Conservation (phyloP, 2,888 invertebrate species). For the Tuta absoluta region DNA sequence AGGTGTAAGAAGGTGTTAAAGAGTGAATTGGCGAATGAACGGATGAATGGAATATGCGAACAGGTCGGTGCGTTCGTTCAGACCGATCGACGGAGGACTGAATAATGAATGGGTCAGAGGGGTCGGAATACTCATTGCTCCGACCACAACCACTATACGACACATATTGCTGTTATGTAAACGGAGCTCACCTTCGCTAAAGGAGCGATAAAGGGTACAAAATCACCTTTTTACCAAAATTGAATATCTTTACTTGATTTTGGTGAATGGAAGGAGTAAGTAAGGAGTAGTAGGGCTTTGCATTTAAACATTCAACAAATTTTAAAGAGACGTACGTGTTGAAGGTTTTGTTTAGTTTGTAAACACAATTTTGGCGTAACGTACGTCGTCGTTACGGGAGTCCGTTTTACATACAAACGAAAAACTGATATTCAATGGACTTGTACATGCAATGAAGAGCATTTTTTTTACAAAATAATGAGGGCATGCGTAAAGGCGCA, state of each 20-base stretch:
- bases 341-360: no score
- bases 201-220: constrained; percentile 17
- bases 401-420: no score
- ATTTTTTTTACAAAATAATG: no score
- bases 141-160: constrained; percentile 34
- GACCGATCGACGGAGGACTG: constrained; percentile 55
- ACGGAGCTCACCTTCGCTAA: neutral
- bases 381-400: no score
- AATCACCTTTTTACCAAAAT: constrained; percentile 7
- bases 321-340: no score
- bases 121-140: constrained; percentile 47
- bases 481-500: no score
- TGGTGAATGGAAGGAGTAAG: neutral
- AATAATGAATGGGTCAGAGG: constrained; percentile 63
- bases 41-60: constrained; percentile 73
- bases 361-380: no score
- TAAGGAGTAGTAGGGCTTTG: neutral
- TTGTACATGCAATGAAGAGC: no score
- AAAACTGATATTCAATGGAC: no score
- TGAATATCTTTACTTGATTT: neutral
- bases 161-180: constrained; percentile 24
- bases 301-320: neutral
- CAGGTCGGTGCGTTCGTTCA: constrained; percentile 49
- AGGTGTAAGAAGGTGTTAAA: constrained; percentile 76
- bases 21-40: constrained; percentile 73